Base-by-base conservation (phyloP, 1,140 invertebrate species). In the Euglossa dilemma region DNA sequence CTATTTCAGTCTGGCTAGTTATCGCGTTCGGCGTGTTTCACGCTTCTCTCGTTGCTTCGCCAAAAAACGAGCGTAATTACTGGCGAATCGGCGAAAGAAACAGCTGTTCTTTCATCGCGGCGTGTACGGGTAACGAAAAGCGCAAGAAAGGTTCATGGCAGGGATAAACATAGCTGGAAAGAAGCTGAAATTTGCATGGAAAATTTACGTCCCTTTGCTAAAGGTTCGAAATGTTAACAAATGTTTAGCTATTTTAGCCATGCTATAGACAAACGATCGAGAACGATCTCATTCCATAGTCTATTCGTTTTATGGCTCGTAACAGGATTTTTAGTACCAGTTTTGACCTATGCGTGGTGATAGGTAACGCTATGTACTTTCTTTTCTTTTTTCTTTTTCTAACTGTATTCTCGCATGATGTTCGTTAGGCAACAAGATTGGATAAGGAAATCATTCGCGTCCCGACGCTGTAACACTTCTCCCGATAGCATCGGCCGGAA, bases 401-500 rank as follows among this genome's bases (percentile, higher is more conserved):
- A 20, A 54, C 71, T 3, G 20, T 67, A 6, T 9, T 20, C 36
- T 50, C 25, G 43, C 25, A 8, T 28, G 18, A 18, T 16, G 43
- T 74, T 81, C 79, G 36, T 85, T 67, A 25, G 85, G 57, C 80
- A 59, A 86, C 36, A 56, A 23, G 76, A 86, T 87, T 64, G 74
- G 56, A 63, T 57, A 77, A 87, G 72, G 82, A 87, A 79, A 87
- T 83, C 67, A 72, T 16, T 87, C 80, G 75, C 82, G 80, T 83
- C 75, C 9, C 54, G 57, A 36, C 47, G 67, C 43, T 84, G 85
- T 86, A 80, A 77, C 74, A 77, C 50, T 80, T 75, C 47, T 76
- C 36, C 28, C 61, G 85, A 84, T 87, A 87, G 16, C 25, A 87
- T 87, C 86, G 50, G 76, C 85, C 85, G 64, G 80, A 87, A 84